phyloP scores from a whole-genome alignment of 2,888 invertebrate species.

The Drosophila imparisetae region DNA sequence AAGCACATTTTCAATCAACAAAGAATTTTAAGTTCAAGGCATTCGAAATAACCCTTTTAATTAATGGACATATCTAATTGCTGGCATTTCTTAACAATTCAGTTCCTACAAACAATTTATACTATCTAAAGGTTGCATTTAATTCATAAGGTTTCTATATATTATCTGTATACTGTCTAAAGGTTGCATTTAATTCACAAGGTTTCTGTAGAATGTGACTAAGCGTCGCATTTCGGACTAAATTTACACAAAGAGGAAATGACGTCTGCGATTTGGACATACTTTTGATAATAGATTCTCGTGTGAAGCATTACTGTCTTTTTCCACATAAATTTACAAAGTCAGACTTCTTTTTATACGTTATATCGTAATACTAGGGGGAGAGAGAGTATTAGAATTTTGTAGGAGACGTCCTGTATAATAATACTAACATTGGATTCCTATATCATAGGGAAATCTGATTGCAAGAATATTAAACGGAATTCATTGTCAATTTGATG shows the following conservation, averaged over 20 bases:
- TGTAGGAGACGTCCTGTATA: no score
- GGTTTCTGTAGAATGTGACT: neutral
- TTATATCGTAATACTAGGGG: no score
- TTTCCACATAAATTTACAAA: neutral
- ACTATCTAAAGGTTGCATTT: neutral
- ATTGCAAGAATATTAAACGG: neutral
- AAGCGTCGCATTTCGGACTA: neutral
- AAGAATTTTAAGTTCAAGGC: neutral
- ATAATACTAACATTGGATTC: no score
- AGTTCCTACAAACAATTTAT: neutral
- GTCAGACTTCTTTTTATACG: neutral
- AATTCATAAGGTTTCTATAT: no score
- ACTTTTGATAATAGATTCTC: neutral
- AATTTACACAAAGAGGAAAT: neutral
- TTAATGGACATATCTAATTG: neutral
- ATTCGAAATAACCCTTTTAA: neutral
- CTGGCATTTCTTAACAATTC: neutral
- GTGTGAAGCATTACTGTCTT: neutral
- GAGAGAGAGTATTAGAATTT: no score
- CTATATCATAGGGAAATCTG: neutral
- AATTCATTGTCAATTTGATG: neutral
- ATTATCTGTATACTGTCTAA: neutral
- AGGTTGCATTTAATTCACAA: neutral
- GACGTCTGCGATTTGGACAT: neutral
- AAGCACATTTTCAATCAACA: neutral